Conservation (phyloP, 1,140 invertebrate species). For the Drosophila auraria region DNA sequence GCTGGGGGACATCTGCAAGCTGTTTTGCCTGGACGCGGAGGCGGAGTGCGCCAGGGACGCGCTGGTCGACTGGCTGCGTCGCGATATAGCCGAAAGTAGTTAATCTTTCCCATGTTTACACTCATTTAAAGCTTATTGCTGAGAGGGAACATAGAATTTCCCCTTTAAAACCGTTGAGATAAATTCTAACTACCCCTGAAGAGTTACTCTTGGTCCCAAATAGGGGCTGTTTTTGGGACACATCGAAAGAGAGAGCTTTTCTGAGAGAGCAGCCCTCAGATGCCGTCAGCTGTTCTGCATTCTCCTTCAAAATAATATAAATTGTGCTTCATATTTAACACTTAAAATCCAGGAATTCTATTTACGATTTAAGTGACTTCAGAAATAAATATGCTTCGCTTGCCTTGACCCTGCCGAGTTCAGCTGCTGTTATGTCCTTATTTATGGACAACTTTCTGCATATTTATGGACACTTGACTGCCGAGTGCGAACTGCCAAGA, state of each 20-base stretch:
- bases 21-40: slow-evolving; percentile 57
- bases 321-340: slow-evolving; percentile 24
- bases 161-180: slow-evolving; percentile 18
- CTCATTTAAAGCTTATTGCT: background rate
- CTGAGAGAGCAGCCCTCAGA: background rate
- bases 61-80: slow-evolving; percentile 66
- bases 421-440: background rate
- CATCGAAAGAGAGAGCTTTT: background rate
- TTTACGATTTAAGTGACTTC: background rate
- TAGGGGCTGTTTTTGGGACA: slow-evolving; percentile 3
- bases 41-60: slow-evolving; percentile 63
- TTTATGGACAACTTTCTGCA: slow-evolving; percentile 2
- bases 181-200: slow-evolving; percentile 35
- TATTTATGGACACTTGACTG: slow-evolving; percentile 34
- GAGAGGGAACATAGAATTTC: slow-evolving; percentile 37
- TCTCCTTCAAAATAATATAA: slow-evolving; percentile 13
- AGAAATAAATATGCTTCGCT: background rate
- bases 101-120: background rate
- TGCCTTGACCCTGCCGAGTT: slow-evolving; percentile 3
- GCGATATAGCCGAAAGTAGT: slow-evolving; percentile 70
- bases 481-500: slow-evolving; percentile 13
- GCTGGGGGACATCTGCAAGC: slow-evolving; percentile 40
- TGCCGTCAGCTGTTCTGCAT: slow-evolving; percentile 28
- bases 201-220: slow-evolving; percentile 12
- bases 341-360: background rate